A percentile compares a stretch with the other conserved stretches of the same genome.
Conservation (phyloP, 2,113 vertebrate species). For the Desmodus rotundus region DNA sequence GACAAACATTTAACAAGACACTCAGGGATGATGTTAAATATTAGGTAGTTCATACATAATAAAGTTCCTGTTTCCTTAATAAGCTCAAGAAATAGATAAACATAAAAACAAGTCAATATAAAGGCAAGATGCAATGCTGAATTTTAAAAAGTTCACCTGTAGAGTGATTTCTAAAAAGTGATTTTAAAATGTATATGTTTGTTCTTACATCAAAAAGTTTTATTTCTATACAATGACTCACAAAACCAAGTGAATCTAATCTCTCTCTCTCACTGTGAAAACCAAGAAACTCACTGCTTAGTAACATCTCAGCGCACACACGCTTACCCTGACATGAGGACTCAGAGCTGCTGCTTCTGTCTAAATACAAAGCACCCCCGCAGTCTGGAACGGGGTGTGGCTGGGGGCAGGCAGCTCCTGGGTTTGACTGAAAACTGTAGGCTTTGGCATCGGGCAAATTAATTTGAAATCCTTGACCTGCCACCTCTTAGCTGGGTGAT, state of each 20-base stretch:
- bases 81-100: not conserved
- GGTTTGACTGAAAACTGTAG: not conserved
- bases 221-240: conserved; percentile 21
- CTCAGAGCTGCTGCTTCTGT: not conserved
- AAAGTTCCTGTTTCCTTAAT: not conserved
- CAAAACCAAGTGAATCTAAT: not conserved
- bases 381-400: not conserved
- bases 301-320: not conserved
- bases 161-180: not conserved
- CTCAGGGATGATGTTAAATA: not conserved
- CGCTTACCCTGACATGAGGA: not conserved
- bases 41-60: not conserved
- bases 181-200: not conserved
- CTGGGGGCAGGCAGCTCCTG: not conserved
- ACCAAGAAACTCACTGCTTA: not conserved
- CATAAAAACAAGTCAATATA: not conserved
- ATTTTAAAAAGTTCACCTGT: conserved; percentile 26
- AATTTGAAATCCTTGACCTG: conserved; percentile 10
- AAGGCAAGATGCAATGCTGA: not conserved
- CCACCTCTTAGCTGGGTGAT: not conserved
- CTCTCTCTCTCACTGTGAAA: not conserved
- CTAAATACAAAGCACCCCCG: not conserved
- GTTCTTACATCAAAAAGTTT: not conserved
- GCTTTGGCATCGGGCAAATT: not conserved
- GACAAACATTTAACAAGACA: conserved; percentile 23